Percentiles rank a stretch among this genome's conserved stretches.
Evolutionary conservation across 1,140 invertebrate genomes (phyloP).

Genomic region (Argopecten irradians): DNA sequence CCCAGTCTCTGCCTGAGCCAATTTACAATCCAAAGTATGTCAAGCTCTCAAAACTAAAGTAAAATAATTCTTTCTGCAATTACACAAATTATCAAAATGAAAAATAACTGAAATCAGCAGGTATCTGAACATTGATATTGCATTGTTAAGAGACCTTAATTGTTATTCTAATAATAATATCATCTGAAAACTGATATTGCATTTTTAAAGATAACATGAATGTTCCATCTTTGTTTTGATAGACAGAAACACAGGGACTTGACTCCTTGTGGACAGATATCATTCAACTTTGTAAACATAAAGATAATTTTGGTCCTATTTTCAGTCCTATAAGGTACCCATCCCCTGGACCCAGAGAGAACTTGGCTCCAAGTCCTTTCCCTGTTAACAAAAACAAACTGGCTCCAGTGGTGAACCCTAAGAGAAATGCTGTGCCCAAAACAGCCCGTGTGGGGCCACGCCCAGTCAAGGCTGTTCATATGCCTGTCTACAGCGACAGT

Average conservation of each 20-base stretch:
- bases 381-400: slow-evolving; percentile 10
- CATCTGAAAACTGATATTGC: too few relatives aligned
- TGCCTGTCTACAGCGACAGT: neutral
- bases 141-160: too few relatives aligned
- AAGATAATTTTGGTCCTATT: neutral
- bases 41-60: neutral
- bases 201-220: too few relatives aligned
- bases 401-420: neutral
- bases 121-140: too few relatives aligned
- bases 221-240: too few relatives aligned
- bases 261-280: too few relatives aligned
- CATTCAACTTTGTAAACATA: too few relatives aligned
- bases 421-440: neutral
- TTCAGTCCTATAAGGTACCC: slow-evolving; percentile 12
- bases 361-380: neutral
- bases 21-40: neutral
- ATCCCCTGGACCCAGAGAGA: neutral
- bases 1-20: neutral
- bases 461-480: neutral
- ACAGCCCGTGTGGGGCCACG: neutral
- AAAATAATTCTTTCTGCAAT: too few relatives aligned
- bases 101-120: too few relatives aligned
- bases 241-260: too few relatives aligned
- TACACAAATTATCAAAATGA: too few relatives aligned
- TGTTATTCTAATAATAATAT: too few relatives aligned